Evolutionary conservation across 2,888 invertebrate species (phyloP), one percentile per base, ranked within the genome.

Genomic region (Flexamia atlantica): DNA sequence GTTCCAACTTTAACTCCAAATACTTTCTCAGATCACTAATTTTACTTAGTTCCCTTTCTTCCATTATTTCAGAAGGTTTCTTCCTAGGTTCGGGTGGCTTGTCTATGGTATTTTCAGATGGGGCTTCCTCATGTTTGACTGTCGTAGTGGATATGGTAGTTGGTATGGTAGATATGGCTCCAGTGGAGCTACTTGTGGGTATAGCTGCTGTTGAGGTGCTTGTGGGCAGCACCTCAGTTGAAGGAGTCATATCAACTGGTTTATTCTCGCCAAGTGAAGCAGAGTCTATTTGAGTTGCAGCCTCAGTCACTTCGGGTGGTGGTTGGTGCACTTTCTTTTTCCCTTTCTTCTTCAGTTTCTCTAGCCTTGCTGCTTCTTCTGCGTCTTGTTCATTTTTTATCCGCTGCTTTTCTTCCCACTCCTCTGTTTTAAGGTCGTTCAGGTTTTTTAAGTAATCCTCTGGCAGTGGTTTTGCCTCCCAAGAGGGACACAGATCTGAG

Each of bases 401-500:
- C 72, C 42, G 50, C 76, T 84, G 32, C 53, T 85, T 85, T 46
- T 82, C 74, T 32, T 84, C 84, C 68, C 81, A 84, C 36, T 84
- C 82, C 12, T 76, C 82, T 46, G 20, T 60, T 42, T 74, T 84
- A 42, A 46, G 42, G 64, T 74, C 76, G 25, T 81, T 60, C 25
- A 84, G 50, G 30, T 76, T 60, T 60, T 42, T 60, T 5, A 20
- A 28, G 68, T 88, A 88, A 57, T 89, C 88, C 5, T 89, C 87
- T 0, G 90, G 89, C 12, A 90, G 85, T 0, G 88, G 87, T 0
- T 91, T 91, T 42, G 90, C 88, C n/a, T 87, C 86, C 82, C 88
- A 90, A 2, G 90, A 89, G 0, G 84, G 85, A 74, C 90, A 89
- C 17, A 88, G 88, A 83, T 91, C 93, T 25, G 94, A 94, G 50